These are phyloP conservation scores for Clarias laeviceps DNA, from an alignment of 2,797 vertebrate genomes.

Conservation along the genomic window DNA sequence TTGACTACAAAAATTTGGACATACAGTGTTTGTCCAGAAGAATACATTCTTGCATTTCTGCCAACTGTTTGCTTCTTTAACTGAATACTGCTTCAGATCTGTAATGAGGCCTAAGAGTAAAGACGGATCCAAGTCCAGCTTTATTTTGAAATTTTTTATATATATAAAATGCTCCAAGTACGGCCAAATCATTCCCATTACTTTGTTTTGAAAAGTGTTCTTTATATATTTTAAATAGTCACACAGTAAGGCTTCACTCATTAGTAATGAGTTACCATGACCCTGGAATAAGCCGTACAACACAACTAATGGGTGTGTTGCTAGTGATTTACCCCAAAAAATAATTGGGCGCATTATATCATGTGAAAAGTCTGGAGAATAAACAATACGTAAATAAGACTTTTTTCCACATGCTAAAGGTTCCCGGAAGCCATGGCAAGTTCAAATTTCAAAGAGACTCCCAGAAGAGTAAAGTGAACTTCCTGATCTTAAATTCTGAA, in stretches of 20 bases:
- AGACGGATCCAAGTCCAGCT: background rate
- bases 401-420: background rate
- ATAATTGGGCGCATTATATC: background rate
- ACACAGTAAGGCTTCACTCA: background rate
- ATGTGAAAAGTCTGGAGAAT: background rate
- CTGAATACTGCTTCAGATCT: background rate
- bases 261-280: constrained; percentile 6
- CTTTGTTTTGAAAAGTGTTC: background rate
- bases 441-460: constrained; percentile 10
- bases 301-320: background rate
- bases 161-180: background rate
- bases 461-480: background rate
- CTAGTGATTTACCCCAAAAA: background rate
- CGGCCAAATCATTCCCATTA: background rate
- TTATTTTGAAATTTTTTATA: background rate
- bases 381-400: constrained; percentile 9
- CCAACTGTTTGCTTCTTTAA: background rate
- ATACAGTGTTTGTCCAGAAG: background rate
- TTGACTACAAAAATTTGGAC: background rate
- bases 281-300: background rate
- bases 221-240: background rate
- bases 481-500: background rate
- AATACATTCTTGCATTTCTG: background rate
- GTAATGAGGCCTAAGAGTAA: background rate
- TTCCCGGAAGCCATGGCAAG: background rate